Evolutionary conservation across 2,113 vertebrate species (phyloP).

Genomic region (Sapajus apella): DNA sequence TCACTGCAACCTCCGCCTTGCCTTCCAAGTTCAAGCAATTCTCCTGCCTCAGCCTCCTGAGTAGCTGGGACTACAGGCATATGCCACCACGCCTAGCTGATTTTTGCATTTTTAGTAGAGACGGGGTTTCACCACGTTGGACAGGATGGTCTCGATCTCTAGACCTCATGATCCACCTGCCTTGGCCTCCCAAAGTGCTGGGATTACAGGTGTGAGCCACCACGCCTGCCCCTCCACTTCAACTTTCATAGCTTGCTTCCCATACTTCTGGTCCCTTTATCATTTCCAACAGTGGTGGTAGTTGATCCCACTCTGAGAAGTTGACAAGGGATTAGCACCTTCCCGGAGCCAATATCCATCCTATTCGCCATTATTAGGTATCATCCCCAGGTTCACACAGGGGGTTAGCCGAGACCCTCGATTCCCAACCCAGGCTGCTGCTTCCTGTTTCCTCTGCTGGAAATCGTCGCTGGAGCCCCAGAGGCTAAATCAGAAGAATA

Average conservation of each 20-base stretch:
- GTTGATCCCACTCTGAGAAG: not conserved
- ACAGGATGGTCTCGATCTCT: too few relatives aligned
- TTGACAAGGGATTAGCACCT: not conserved
- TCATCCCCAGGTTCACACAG: not conserved
- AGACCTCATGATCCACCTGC: too few relatives aligned
- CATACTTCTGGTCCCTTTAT: not conserved
- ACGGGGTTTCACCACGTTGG: too few relatives aligned
- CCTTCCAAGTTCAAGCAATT: too few relatives aligned
- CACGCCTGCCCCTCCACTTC: not conserved
- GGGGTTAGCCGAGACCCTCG: not conserved
- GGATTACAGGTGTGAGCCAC: too few relatives aligned
- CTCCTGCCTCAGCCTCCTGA: too few relatives aligned
- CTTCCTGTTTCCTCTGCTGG: not conserved
- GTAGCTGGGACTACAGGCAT: too few relatives aligned
- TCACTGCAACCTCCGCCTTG: too few relatives aligned
- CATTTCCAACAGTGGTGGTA: not conserved
- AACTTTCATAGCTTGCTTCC: not conserved
- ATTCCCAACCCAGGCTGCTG: not conserved
- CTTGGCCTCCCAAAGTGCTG: too few relatives aligned
- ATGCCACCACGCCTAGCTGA: too few relatives aligned
- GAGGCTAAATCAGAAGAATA: not conserved
- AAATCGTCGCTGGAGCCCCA: not conserved
- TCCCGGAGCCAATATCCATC: not conserved
- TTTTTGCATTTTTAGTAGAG: too few relatives aligned
- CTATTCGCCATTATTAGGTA: not conserved